phyloP scores from a whole-genome alignment of 2,888 invertebrate genomes.

The Matsumyia berberina region DNA sequence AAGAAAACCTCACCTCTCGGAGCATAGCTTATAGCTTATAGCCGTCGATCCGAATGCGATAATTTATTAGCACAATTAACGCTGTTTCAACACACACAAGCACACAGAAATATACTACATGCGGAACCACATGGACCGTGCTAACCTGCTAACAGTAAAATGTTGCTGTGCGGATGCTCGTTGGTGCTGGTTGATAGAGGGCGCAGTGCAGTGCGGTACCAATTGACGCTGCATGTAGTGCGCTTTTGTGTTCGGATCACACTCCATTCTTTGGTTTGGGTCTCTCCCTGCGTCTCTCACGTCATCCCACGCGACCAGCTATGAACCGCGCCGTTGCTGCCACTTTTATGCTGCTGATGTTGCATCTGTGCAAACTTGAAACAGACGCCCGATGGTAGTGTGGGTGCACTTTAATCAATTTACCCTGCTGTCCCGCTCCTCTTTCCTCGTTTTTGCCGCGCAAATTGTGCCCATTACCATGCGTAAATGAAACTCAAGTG shows the following conservation, averaged over 20 bases:
- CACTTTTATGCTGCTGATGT: slow-evolving; percentile 54
- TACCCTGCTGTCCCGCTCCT: slow-evolving; percentile 60
- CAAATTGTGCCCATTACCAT: slow-evolving; percentile 74
- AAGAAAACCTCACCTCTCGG: slow-evolving; percentile 28
- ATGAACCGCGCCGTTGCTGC: slow-evolving; percentile 36
- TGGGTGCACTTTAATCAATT: slow-evolving; percentile 75
- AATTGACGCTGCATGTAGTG: slow-evolving; percentile 73
- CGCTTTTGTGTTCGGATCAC: slow-evolving; percentile 73
- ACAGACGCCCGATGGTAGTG: slow-evolving; percentile 51
- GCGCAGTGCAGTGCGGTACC: slow-evolving; percentile 38
- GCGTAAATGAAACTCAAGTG: slow-evolving; percentile 72
- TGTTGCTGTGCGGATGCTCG: slow-evolving; percentile 60
- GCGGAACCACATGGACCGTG: slow-evolving; percentile 32
- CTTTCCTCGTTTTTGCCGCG: slow-evolving; percentile 32
- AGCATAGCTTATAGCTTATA: slow-evolving; percentile 45
- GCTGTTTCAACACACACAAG: slow-evolving; percentile 75
- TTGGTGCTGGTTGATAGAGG: slow-evolving; percentile 47
- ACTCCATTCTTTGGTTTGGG: slow-evolving; percentile 55
- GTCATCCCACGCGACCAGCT: slow-evolving; percentile 65
- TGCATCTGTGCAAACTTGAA: slow-evolving; percentile 72
- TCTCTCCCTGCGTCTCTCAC: slow-evolving; percentile 35
- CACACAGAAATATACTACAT: slow-evolving; percentile 25
- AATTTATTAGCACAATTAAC: slow-evolving; percentile 76
- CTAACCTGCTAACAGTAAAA: slow-evolving; percentile 74
- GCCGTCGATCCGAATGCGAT: slow-evolving; percentile 71